Evolutionary conservation across 2,888 invertebrate genomes (phyloP).

Genomic region (Acleris holmiana): DNA sequence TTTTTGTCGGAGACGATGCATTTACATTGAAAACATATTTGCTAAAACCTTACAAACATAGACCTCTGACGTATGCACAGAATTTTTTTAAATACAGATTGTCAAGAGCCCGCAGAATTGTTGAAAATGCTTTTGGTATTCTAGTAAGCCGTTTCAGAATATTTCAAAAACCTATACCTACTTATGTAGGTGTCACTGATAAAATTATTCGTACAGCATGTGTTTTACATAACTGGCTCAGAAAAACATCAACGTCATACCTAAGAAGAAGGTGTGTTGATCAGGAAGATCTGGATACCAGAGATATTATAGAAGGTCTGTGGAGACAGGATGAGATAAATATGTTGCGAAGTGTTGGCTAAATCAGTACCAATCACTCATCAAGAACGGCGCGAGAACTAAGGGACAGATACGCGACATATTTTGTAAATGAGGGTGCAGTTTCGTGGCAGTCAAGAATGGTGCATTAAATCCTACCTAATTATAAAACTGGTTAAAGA

Average conservation of each 20-base stretch:
- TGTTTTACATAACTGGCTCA: not conserved
- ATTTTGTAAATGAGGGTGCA: conserved; percentile 41
- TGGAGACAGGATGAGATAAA: conserved; percentile 39
- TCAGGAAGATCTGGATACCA: conserved; percentile 33
- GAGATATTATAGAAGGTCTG: conserved; percentile 24
- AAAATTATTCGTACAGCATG: not conserved
- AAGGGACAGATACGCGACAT: conserved; percentile 38
- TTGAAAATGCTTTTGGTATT: conserved; percentile 13
- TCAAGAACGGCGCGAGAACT: conserved; percentile 26
- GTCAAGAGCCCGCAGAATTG: not conserved
- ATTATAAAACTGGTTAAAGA: too few species aligned
- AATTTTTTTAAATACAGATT: conserved; percentile 15
- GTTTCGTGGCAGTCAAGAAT: conserved; percentile 41
- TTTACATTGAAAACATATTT: conserved; percentile 36
- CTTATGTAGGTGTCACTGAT: too few species aligned
- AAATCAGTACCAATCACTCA: conserved; percentile 27
- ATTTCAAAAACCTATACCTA: not conserved
- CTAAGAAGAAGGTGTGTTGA: conserved; percentile 17
- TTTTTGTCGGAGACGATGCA: conserved; percentile 39
- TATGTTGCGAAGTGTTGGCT: conserved; percentile 31
- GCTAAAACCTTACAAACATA: conserved; percentile 25
- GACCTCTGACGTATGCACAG: conserved; percentile 7
- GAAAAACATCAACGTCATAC: conserved; percentile 1
- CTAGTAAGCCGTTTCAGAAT: conserved; percentile 3
- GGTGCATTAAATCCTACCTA: conserved; percentile 14